Conservation (phyloP, 2,888 invertebrate species). For the Agrotis segetum region DNA sequence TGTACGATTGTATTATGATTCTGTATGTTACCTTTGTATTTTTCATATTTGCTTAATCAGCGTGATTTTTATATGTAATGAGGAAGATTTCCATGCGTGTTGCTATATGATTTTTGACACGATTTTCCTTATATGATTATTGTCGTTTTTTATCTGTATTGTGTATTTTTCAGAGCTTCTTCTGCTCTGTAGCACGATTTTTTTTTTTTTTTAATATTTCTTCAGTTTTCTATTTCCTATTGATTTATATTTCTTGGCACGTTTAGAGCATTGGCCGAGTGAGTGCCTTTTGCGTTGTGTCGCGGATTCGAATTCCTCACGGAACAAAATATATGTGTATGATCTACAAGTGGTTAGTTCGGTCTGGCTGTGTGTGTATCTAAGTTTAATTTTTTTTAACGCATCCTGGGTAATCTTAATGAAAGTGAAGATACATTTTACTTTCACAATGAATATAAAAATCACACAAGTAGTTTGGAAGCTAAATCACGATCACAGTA, state of each 20-base stretch:
- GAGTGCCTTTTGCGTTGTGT: too few species aligned
- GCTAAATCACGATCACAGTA: not conserved
- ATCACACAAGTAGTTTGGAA: not conserved
- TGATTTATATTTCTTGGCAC: too few species aligned
- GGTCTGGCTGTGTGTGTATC: too few species aligned
- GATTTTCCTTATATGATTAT: slow-evolving; percentile 23
- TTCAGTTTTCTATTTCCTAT: too few species aligned
- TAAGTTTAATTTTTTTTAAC: too few species aligned
- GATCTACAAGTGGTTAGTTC: too few species aligned
- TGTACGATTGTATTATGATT: slow-evolving; percentile 43
- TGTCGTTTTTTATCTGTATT: slow-evolving; percentile 10
- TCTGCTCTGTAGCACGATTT: not conserved
- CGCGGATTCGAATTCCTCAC: too few species aligned
- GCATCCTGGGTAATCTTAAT: too few species aligned
- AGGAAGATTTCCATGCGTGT: slow-evolving; percentile 26
- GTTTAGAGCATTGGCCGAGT: too few species aligned
- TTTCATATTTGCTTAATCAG: slow-evolving; percentile 57
- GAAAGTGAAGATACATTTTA: too few species aligned
- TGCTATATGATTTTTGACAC: slow-evolving; percentile 30
- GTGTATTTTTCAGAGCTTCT: not conserved
- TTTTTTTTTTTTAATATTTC: not conserved
- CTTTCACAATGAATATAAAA: too few species aligned
- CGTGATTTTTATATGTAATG: slow-evolving; percentile 38
- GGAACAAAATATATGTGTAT: too few species aligned
- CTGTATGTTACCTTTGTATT: slow-evolving; percentile 35